Evolutionary conservation across 2,113 vertebrate species (phyloP).

Genomic region (Equus przewalskii): DNA sequence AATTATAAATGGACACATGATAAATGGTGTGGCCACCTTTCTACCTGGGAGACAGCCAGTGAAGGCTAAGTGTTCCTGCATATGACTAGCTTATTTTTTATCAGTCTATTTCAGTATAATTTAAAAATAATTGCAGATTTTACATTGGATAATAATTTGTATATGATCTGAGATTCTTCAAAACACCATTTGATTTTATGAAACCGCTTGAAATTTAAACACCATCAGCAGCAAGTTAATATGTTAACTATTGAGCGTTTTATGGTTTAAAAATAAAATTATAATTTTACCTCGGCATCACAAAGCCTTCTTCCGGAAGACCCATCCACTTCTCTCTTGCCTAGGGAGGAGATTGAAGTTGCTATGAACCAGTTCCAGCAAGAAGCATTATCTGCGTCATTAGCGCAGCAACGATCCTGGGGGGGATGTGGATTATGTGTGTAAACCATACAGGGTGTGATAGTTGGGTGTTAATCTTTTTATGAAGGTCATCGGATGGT

Average conservation of each 20-base stretch:
- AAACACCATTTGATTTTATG: conserved; percentile 46
- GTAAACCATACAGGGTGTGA: conserved; percentile 35
- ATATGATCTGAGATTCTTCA: conserved; percentile 61
- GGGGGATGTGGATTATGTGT: not conserved
- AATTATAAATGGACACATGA: conserved; percentile 35
- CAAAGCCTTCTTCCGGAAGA: not conserved
- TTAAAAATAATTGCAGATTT: conserved; percentile 64
- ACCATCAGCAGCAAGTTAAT: not conserved
- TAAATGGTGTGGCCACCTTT: conserved; percentile 33
- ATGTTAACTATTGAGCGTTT: not conserved
- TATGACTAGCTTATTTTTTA: conserved; percentile 13
- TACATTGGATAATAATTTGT: conserved; percentile 13
- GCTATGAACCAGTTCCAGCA: not conserved
- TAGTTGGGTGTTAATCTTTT: conserved; percentile 74
- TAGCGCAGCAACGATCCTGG: not conserved
- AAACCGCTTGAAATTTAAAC: conserved; percentile 49
- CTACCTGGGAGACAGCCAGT: not conserved
- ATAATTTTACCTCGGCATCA: conserved; percentile 55
- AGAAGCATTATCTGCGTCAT: conserved; percentile 51
- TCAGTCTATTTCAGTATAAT: conserved; percentile 42
- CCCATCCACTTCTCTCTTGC: not conserved
- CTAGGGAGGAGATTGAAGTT: not conserved
- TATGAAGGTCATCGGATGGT: conserved; percentile 86
- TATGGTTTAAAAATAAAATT: conserved; percentile 51
- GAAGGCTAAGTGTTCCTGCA: not conserved